Conservation (phyloP, 2,888 invertebrate species). For the Belgica antarctica region DNA sequence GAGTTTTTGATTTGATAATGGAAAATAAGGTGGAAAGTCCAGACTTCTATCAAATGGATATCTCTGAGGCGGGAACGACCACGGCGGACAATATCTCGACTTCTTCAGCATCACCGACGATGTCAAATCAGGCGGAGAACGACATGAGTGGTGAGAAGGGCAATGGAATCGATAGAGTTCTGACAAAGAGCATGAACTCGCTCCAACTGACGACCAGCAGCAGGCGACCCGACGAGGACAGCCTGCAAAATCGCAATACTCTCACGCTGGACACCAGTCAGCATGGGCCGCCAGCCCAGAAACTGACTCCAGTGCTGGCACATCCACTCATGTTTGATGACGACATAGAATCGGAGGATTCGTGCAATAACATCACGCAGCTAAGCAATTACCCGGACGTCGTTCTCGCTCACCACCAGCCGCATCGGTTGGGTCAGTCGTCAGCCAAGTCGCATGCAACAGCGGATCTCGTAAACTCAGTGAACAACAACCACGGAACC, state of each 20-base stretch:
- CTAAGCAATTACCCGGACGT: constrained; percentile 34
- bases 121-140: constrained; percentile 31
- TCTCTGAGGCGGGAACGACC: constrained; percentile 16
- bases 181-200: constrained; percentile 5
- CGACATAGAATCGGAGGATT: background rate
- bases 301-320: constrained; percentile 28
- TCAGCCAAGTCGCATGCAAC: background rate
- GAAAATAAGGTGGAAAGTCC: constrained; percentile 36
- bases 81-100: background rate
- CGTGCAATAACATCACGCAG: background rate
- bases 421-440: background rate
- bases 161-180: background rate
- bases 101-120: constrained; percentile 17
- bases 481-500: constrained; percentile 17
- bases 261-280: constrained; percentile 4
- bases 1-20: background rate
- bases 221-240: background rate
- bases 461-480: background rate
- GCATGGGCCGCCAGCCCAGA: background rate
- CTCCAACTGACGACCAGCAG: constrained; percentile 7
- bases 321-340: constrained; percentile 30
- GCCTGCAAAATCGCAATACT: constrained; percentile 17
- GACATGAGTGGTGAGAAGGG: constrained; percentile 13
- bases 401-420: constrained; percentile 7
- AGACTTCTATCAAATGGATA: constrained; percentile 35